These are phyloP conservation scores for Aulostomus chinensis DNA, from an alignment of 2,797 vertebrate genomes.

Conservation along the genomic window DNA sequence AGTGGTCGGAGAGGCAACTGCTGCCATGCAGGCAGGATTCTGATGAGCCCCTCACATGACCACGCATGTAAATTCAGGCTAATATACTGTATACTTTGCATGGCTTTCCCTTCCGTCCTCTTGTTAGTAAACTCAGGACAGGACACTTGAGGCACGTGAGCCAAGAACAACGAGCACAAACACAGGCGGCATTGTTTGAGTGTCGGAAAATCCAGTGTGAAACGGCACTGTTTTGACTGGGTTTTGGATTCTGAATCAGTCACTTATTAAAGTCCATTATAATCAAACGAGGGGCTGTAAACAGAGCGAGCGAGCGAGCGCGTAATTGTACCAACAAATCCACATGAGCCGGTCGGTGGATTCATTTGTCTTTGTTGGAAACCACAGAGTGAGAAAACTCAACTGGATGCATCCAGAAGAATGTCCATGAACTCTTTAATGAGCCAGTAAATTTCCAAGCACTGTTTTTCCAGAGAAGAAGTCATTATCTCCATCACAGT, in stretches of 20 bases:
- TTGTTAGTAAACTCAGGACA: too few species aligned
- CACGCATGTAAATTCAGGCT: slow-evolving; percentile 12
- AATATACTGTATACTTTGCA: slow-evolving; percentile 2
- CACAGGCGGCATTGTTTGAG: slow-evolving; percentile 30
- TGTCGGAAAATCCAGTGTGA: neutral
- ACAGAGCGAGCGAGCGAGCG: neutral
- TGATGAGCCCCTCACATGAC: slow-evolving; percentile 46
- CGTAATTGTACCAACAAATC: slow-evolving; percentile 31
- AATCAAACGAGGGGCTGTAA: slow-evolving; percentile 8
- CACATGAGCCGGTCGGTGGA: slow-evolving; percentile 7
- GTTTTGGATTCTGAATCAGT: neutral
- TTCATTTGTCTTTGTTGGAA: too few species aligned
- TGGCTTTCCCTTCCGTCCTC: neutral
- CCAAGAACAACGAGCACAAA: slow-evolving; percentile 22
- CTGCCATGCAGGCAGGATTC: slow-evolving; percentile 13
- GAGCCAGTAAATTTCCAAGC: slow-evolving; percentile 1
- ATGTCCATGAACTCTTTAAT: neutral
- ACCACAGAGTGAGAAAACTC: too few species aligned
- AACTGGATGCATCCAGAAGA: too few species aligned
- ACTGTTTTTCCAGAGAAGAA: neutral
- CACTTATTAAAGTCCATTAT: slow-evolving; percentile 6
- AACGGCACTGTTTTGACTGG: neutral
- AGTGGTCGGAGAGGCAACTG: slow-evolving; percentile 9
- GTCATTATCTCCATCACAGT: slow-evolving; percentile 8
- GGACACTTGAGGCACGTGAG: slow-evolving; percentile 27